Conservation (phyloP, 2,113 vertebrate species). For the Saimiri boliviensis region DNA sequence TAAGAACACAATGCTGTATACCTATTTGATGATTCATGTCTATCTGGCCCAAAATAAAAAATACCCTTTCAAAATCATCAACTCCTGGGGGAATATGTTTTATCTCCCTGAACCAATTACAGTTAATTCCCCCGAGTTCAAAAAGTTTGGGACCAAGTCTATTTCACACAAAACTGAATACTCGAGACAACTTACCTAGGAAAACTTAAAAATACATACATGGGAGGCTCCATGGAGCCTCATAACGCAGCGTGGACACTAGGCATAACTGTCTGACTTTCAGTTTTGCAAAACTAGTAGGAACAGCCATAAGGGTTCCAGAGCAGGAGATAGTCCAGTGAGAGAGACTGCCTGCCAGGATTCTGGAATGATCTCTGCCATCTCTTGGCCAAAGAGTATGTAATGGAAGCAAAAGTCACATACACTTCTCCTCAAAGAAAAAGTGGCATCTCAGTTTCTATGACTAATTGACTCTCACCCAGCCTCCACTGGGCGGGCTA, state of each 20-base stretch:
- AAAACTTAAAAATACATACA: conserved; percentile 55
- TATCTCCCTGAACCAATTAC: conserved; percentile 59
- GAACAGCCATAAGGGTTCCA: background rate
- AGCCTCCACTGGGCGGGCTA: background rate
- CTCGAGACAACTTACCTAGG: background rate
- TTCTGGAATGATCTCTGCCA: background rate
- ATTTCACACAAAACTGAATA: conserved; percentile 63
- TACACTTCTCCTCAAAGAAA: background rate
- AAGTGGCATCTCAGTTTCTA: background rate
- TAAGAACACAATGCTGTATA: background rate
- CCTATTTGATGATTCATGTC: conserved; percentile 26
- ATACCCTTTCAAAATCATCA: conserved; percentile 52
- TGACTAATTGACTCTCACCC: background rate
- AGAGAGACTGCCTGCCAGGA: background rate
- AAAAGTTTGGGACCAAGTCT: conserved; percentile 58
- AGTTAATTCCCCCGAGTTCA: conserved; percentile 47
- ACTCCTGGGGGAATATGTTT: conserved; percentile 45
- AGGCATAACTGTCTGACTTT: conserved; percentile 6
- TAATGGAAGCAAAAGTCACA: conserved; percentile 19
- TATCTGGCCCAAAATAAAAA: background rate
- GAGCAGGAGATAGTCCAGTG: background rate
- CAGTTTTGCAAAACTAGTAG: conserved; percentile 23
- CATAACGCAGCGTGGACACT: background rate
- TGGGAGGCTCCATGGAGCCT: background rate
- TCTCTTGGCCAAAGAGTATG: background rate